These are phyloP conservation scores for Holacanthus passer DNA, from an alignment of 2,113 vertebrate species.

Conservation along the genomic window DNA sequence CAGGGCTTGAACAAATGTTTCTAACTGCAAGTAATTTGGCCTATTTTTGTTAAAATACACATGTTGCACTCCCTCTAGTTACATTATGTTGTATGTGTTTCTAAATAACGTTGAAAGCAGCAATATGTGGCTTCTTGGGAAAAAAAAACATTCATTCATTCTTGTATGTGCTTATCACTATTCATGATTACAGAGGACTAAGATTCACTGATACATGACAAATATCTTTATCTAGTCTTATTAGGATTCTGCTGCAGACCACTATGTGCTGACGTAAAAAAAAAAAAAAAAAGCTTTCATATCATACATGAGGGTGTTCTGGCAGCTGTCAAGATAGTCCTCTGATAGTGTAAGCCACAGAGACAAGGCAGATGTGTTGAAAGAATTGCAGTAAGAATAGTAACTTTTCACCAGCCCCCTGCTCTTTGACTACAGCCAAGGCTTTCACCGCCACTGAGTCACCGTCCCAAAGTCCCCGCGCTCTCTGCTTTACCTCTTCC, in stretches of 20 bases:
- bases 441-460: conserved; percentile 40
- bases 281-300: conserved; percentile 49
- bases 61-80: conserved; percentile 11
- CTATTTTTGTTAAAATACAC: neutral
- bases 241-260: conserved; percentile 52
- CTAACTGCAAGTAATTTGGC: neutral
- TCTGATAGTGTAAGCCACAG: conserved; percentile 57
- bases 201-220: conserved; percentile 50
- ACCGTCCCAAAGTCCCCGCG: conserved; percentile 18
- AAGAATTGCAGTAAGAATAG: conserved; percentile 68
- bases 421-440: conserved; percentile 46
- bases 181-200: neutral
- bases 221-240: conserved; percentile 60
- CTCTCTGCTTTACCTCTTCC: conserved; percentile 26
- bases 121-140: neutral
- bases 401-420: conserved; percentile 54
- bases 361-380: conserved; percentile 66
- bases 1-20: conserved; percentile 33
- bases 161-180: conserved; percentile 1
- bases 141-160: conserved; percentile 6
- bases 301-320: conserved; percentile 64
- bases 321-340: conserved; percentile 69
- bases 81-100: neutral
- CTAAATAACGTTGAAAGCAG: neutral
- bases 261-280: conserved; percentile 42